A percentile compares a stretch with the other conserved stretches of the same genome.
Evolutionary conservation across 2,888 invertebrate genomes (phyloP).

Genomic region (Lingula anatina): DNA sequence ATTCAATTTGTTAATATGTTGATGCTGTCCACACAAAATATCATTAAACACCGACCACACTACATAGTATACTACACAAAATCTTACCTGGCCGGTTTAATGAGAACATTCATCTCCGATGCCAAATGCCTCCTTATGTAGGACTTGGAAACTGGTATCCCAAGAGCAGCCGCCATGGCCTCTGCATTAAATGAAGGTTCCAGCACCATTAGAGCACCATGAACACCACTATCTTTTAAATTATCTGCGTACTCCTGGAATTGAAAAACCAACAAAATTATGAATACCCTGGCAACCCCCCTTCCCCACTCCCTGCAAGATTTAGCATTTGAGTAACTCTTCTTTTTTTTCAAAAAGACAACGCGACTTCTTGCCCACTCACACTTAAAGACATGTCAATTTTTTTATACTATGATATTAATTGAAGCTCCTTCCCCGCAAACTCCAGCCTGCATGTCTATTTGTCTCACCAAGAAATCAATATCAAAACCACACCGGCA

Average conservation of each 20-base stretch:
- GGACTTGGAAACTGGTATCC: slow-evolving; percentile 86
- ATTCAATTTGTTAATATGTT: no score
- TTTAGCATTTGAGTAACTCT: neutral
- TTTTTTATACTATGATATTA: slow-evolving; percentile 5
- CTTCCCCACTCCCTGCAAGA: neutral
- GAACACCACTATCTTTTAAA: slow-evolving; percentile 86
- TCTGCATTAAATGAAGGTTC: slow-evolving; percentile 92
- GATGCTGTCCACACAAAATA: no score
- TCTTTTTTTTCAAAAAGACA: no score
- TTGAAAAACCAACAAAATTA: neutral
- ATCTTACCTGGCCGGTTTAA: slow-evolving; percentile 85
- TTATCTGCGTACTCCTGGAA: slow-evolving; percentile 80
- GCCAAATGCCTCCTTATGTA: slow-evolving; percentile 87
- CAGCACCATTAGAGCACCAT: slow-evolving; percentile 86
- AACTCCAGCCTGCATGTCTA: no score
- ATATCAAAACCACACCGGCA: no score
- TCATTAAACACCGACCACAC: no score
- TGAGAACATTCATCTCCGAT: slow-evolving; percentile 83
- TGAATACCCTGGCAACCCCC: neutral
- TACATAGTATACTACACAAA: no score
- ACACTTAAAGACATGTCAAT: neutral
- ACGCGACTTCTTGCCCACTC: neutral
- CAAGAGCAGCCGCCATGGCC: slow-evolving; percentile 79
- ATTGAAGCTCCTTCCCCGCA: no score
- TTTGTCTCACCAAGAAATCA: no score